Conservation (phyloP, 2,797 vertebrate species). For the Chloroceryle inda region DNA sequence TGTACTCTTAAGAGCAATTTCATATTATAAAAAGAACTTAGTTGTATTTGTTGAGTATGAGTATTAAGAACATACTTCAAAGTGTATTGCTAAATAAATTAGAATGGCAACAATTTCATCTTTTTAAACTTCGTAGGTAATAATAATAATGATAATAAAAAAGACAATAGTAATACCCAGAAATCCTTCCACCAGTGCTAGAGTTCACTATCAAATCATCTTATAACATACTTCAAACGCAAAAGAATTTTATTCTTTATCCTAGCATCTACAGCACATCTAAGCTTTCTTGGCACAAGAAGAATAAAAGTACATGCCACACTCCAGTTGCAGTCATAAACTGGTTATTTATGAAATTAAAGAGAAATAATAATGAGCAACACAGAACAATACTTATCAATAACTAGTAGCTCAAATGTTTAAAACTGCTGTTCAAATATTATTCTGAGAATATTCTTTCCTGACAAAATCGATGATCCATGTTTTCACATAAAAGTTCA, state of each 20-base stretch:
- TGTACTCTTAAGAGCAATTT: neutral
- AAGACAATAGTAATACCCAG: neutral
- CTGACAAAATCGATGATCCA: neutral
- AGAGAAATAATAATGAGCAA: neutral
- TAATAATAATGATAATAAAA: neutral
- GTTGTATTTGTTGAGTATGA: accelerated
- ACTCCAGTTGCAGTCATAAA: neutral
- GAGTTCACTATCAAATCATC: neutral
- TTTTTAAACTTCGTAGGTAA: neutral
- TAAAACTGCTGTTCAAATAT: neutral
- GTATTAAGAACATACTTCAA: neutral
- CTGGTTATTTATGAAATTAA: neutral
- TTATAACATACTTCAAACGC: neutral
- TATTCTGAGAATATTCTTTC: neutral
- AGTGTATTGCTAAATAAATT: neutral
- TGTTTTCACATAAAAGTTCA: neutral
- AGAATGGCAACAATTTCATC: neutral
- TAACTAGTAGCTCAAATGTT: neutral
- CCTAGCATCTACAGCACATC: neutral
- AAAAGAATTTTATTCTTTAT: neutral
- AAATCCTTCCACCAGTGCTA: neutral
- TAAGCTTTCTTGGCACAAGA: neutral
- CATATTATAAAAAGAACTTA: neutral
- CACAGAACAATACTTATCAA: neutral
- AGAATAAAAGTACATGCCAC: neutral